Evolutionary conservation across 2,888 invertebrate genomes (phyloP), one percentile per base, ranked within the genome.

Genomic region (Andrena minutula): DNA sequence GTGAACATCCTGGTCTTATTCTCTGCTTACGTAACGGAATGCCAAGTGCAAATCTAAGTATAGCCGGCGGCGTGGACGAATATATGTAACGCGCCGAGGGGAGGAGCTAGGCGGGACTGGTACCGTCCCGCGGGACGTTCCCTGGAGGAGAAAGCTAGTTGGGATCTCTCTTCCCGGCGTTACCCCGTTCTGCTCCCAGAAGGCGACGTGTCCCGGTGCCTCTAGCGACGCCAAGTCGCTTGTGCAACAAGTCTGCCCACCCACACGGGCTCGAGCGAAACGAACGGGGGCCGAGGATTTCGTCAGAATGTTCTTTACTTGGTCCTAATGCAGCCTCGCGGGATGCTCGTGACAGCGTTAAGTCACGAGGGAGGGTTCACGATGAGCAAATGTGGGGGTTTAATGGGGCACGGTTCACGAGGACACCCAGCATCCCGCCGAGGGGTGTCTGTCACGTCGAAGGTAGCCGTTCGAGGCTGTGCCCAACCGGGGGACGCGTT

Each of bases 31-130:
- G 76, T 90, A 91, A 90, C 75, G 82, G 71, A 87, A 83, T 75
- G 82, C 76, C 86, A 88, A 89, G 87, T 85, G 86, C 85, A 75
- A 80, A 81, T 82, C 88, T 91, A 91, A 90, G 88, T 91, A 87
- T 91, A 91, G 87, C 86, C 61, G 26, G 23, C 78, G 26, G 53
- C 66, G 77, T 79, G 84, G 84, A 77, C 68, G 74, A 51, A 70
- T 82, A 75, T 70, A 60, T 49, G 23, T 75, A 28, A 69, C 30
- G 23, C 56, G 70, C n/a, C 26, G 58, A 23, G 68, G 65, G 30
- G 66, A 12, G 73, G 69, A 60, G 30, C 41, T 16, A 2, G 1
- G n/a, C 47, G 56, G 75, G 74, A 69, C 56, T 20, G 12, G 23
- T 32, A 10, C 10, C 58, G 20, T 66, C 73, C 65, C 65, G 41